Evolutionary conservation across 2,113 vertebrate genomes (phyloP), one percentile per base, ranked within the genome.

Genomic region (Pitta sordida): DNA sequence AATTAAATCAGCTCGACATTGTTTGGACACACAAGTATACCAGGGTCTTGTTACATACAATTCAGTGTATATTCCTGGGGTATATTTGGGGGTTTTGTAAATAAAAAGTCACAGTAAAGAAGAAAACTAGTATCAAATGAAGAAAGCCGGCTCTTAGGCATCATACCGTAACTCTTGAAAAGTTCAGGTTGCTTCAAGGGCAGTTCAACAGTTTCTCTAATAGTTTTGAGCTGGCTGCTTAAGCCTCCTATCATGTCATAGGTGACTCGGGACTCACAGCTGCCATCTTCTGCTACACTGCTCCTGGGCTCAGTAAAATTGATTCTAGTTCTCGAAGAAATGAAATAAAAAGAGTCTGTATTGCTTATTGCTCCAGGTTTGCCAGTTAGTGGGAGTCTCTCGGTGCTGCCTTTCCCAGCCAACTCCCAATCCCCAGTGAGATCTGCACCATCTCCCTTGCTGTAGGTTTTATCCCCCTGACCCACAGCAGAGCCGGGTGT

Each of bases 211-310:
- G 98, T 98, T 96, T 99, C 99, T 97, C 98, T 98, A 95, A 99
- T 98, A 74, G 96, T 97, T 71, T 97, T 97, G 92, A 99, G 90
- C 93, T 99, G 99, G 90, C 93, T 98, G 59, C 84, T 96, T 64
- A 99, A 98, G 24, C 99, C 99, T 44, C 99, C 99, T 71, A 99
- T 99, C 98, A 98, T 98, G 88, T 98, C 98, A 34, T 99, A 99
- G 6, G 98, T 99, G 93, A 99, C 97, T 91, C 90, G 98, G 78
- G 96, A 95, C 85, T 94, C 87, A 13, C 29, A 49, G 3, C 96
- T 90, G 55, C 80, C 68, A 20, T 97, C 92, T 60, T 91, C 85
- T 10, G 32, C 59, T 56, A 51, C 60, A 8, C 36, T 65, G 41
- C 34, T 39, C 81, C 55, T 76, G 2, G 19, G 51, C 56, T 97